These are phyloP conservation scores for Setophaga kirtlandii DNA, from an alignment of 2,113 vertebrate genomes.

Conservation along the genomic window DNA sequence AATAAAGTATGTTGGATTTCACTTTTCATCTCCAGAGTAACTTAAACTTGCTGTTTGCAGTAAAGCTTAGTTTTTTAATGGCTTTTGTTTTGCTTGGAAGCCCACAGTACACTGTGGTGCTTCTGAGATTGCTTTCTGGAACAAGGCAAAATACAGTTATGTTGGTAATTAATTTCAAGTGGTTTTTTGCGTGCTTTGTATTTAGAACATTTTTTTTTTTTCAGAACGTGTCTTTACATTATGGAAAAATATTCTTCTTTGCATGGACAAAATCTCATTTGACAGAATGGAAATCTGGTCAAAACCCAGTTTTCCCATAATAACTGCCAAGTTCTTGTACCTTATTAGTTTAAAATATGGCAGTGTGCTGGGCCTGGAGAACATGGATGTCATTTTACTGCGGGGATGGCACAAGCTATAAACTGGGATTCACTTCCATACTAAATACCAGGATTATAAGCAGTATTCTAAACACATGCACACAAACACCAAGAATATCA, in stretches of 20 bases:
- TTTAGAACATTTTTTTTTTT: background rate
- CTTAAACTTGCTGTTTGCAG: background rate
- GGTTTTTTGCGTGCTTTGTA: background rate
- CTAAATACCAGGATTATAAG: background rate
- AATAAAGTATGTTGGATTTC: background rate
- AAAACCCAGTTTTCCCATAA: background rate
- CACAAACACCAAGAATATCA: background rate
- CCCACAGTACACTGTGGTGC: background rate
- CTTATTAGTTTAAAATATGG: background rate
- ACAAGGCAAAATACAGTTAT: background rate
- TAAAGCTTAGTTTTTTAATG: background rate
- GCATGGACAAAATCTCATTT: background rate
- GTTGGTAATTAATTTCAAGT: slow-evolving; percentile 43
- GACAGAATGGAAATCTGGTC: background rate
- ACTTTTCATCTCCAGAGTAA: background rate
- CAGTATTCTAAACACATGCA: background rate
- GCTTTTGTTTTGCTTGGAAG: slow-evolving; percentile 27
- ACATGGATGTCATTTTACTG: background rate
- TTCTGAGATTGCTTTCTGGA: background rate
- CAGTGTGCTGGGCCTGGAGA: background rate
- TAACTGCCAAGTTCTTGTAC: background rate
- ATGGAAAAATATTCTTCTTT: background rate
- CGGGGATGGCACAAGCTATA: background rate
- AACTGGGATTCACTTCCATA: slow-evolving; percentile 13
- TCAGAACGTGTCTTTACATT: background rate